Evolutionary conservation across 2,888 invertebrate species (phyloP), one percentile per base, ranked within the genome.

Genomic region (Leptopilina drosophilae): DNA sequence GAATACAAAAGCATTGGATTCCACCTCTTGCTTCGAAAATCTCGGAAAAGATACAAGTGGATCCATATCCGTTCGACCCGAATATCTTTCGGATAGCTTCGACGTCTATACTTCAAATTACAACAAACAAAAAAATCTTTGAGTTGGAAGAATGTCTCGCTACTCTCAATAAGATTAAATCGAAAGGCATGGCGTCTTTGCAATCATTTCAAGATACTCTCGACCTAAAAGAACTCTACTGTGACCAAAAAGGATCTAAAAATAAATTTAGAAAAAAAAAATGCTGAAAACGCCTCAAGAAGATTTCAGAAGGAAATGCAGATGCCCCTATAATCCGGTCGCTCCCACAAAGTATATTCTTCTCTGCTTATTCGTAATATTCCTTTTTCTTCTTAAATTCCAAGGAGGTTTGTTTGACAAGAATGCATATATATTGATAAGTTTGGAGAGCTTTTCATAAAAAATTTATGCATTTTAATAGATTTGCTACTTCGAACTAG

Each of bases 141-240:
- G 85, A 88, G 69, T 83, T 88, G 65, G 87, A 86, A 78, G 82
- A 85, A 78, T 88, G 84, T 81, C 85, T 81, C 42, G 84, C 84
- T 11, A 82, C 79, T 65, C 83, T 88, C 66, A 86, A 83, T 82
- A 78, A 82, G 80, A 83, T 88, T n/a, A 85, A 81, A 84, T 83
- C 83, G 66, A 84, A 79, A 78, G 88, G 86, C 78, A 82, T 84
- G 76, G 79, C 82, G 78, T 85, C 84, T 62, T 81, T 84, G 59
- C 73, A 73, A 56, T 5, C 73, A 33, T 73, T 73, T 73, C 33
- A 73, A 11, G 73, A 85, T 73, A 83, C 82, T 76, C 76, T 86
- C 77, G 82, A 83, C 67, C 79, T 78, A 79, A 82, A 81, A 77
- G 82, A 65, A 20, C 64, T 64, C 12, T 26, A 12, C 20, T 56